Conservation (phyloP, 2,113 vertebrate genomes). For the Epinephelus moara region DNA sequence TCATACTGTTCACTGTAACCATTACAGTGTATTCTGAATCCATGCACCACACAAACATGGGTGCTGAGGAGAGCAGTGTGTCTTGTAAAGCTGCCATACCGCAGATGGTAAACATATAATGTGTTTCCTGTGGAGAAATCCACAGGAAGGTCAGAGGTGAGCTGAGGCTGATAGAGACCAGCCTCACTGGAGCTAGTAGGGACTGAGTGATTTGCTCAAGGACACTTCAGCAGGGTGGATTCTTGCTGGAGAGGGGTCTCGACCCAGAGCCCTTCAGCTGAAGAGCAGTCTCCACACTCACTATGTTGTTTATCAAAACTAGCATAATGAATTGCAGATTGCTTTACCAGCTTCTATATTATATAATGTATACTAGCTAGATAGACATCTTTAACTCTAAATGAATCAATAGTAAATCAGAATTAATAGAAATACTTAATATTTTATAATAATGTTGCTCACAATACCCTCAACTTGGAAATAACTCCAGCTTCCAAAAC, state of each 20-base stretch:
- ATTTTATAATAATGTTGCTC: not conserved
- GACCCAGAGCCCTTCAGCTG: constrained; percentile 50
- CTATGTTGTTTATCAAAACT: constrained; percentile 37
- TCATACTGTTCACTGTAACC: constrained; percentile 24
- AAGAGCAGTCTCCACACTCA: constrained; percentile 29
- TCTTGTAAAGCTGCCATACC: not conserved
- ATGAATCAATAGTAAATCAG: constrained; percentile 13
- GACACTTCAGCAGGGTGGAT: constrained; percentile 55
- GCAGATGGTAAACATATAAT: constrained; percentile 33
- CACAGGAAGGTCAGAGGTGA: constrained; percentile 61
- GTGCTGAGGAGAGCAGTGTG: not conserved
- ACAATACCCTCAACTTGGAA: not conserved
- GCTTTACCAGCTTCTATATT: not conserved
- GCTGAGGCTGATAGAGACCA: constrained; percentile 17
- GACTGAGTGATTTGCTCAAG: constrained; percentile 59
- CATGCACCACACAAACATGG: not conserved
- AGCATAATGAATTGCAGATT: constrained; percentile 16
- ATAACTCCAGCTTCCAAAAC: not conserved
- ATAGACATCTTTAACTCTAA: not conserved
- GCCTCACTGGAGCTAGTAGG: constrained; percentile 11
- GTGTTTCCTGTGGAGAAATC: constrained; percentile 10
- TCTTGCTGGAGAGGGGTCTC: constrained; percentile 42
- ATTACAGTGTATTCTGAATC: constrained; percentile 1
- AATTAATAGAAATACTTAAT: not conserved
- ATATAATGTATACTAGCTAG: not conserved